Evolutionary conservation across 1,140 invertebrate species (phyloP), one percentile per base, ranked within the genome.

Genomic region (Mesaphorura yosii): DNA sequence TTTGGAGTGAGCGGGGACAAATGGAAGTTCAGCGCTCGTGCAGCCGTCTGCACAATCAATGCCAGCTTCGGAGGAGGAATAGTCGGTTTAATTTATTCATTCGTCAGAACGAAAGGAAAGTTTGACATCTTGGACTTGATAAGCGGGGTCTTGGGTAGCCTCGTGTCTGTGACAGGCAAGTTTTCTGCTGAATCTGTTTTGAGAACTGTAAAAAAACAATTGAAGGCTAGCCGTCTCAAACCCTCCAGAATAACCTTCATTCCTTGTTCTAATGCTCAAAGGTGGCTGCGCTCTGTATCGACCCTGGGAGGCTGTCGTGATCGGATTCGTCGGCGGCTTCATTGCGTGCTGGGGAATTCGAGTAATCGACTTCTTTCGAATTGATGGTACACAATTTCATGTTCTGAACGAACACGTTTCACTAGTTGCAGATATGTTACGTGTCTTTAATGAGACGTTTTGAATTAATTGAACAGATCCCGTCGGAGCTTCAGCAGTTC

Each of bases 131-230:
- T 65, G 17, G 68, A 70, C 54, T 60, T 75, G 4, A 72, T 77
- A 34, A 75, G 73, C 58, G 70, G 73, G 17, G 69, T 77, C 1
- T 66, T 77, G 0, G 73, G 74, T 14, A 68, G 71, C 10, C 66
- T 77, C 20, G 76, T 77, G 6, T 66, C 70, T 5, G 70, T 76
- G 19, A 76, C 75, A 63, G 75, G 75, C 76, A 63, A 62, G 41
- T 44, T 27, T 28, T 44, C 6, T 37, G 20, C 28, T n/a, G n/a
- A n/a, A n/a, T n/a, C n/a, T n/a, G n/a, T n/a, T n/a, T n/a, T n/a
- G n/a, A n/a, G n/a, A n/a, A n/a, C n/a, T n/a, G n/a, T n/a, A n/a
- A n/a, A n/a, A n/a, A n/a, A n/a, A n/a, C n/a, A n/a, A n/a, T n/a
- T n/a, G n/a, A n/a, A n/a, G n/a, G n/a, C n/a, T n/a, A n/a, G n/a